Evolutionary conservation across 2,888 invertebrate species (phyloP), one percentile per base, ranked within the genome.

Genomic region (Cryptocephalus moraei): DNA sequence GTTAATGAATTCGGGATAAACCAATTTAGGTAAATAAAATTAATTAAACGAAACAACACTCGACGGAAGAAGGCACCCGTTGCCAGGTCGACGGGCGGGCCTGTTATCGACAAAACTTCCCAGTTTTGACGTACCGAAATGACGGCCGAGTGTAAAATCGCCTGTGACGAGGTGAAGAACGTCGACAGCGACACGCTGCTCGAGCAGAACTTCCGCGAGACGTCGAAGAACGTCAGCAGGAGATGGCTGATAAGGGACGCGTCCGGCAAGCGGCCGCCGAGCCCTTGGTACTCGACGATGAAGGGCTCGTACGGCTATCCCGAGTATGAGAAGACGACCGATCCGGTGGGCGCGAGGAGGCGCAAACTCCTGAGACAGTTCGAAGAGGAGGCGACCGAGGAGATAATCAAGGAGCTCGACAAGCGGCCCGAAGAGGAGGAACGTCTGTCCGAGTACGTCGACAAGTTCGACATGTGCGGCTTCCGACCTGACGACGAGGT

Each of bases 201-300:
- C 3, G 43, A 43, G 12, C 8, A 43, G 22, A 36, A 22, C 14
- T 43, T 12, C 13, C 14, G 13, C 14, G 12, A 9, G 9, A 34
- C 8, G n/a, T 43, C 33, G 9, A 43, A 43, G 36, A 34, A 34
- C 31, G 43, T 36, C 36, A 43, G 43, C 43, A 43, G 43, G 13
- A 43, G 33, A 34, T 43, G 43, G 43, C 12, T 43, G 13, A 43
- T 43, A 34, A 33, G 43, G 8, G 43, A 43, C 31, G 43, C 34
- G 12, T 43, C 43, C 4, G n/a, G 14, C 43, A 33, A 33, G 31
- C 3, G 13, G 33, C 43, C 33, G 11, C 13, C 12, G 9, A 36
- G 31, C 13, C 43, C 36, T 1, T 34, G 12, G 8, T 33, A 14
- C n/a, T 43, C 43, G 9, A 43, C 43, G 14, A 43, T 34, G 22